phyloP scores from a whole-genome alignment of 2,888 invertebrate genomes.

The Hylaea fasciaria region DNA sequence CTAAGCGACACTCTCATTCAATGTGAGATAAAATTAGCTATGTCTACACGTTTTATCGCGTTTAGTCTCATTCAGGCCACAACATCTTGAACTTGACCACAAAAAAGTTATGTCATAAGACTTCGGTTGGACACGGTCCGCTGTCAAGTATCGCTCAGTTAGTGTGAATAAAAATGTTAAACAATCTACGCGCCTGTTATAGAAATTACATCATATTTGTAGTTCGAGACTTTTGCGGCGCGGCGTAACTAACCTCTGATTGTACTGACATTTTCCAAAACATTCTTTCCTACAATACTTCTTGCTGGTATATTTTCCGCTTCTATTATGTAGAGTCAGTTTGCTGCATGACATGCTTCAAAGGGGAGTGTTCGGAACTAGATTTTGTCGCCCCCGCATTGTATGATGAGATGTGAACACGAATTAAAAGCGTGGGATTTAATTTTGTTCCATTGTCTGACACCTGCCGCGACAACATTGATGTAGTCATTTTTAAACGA shows the following conservation, averaged over 20 bases:
- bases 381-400: conserved; percentile 56
- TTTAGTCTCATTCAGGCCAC: conserved; percentile 24
- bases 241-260: conserved; percentile 21
- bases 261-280: conserved; percentile 32
- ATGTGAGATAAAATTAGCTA: not conserved
- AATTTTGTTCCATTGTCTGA: conserved; percentile 53
- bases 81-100: conserved; percentile 77
- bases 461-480: conserved; percentile 53
- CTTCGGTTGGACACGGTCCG: conserved; percentile 52
- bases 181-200: conserved; percentile 62
- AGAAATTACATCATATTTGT: conserved; percentile 73
- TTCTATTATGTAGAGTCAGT: conserved; percentile 21
- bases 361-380: conserved; percentile 51
- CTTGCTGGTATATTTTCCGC: conserved; percentile 20
- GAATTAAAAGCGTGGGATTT: conserved; percentile 60
- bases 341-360: conserved; percentile 41
- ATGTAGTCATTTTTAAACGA: conserved; percentile 40
- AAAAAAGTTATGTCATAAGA: conserved; percentile 66
- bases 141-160: conserved; percentile 52
- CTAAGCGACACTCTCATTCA: too few species aligned
- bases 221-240: conserved; percentile 44
- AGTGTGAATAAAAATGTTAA: conserved; percentile 69
- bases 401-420: conserved; percentile 52
- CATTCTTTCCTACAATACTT: conserved; percentile 21
- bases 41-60: not conserved